Evolutionary conservation across 2,797 vertebrate genomes (phyloP), one percentile per base, ranked within the genome.

Genomic region (Darevskia nairensis): DNA sequence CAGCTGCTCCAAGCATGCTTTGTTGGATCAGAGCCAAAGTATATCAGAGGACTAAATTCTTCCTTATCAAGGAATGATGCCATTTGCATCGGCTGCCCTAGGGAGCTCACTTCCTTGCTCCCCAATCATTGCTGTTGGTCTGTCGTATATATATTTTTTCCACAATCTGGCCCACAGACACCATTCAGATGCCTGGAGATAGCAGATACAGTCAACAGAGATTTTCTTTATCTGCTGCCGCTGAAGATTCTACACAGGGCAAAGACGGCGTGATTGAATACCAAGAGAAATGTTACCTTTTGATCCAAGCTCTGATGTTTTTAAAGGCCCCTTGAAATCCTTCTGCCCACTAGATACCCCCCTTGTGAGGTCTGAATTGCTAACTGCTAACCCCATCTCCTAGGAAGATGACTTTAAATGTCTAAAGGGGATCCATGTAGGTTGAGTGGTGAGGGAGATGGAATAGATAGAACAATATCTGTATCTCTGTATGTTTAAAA

Each of bases 281-380:
- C 10, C 87, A 78, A 75, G 87, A 84, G 84, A 88, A 87, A 90
- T 83, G 21, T 78, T 25, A 23, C 85, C 90, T 91, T 88, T 81
- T 66, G 59, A 88, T n/a, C 29, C n/a, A 72, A 11, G 32, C 17
- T 84, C 61, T 75, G 79, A 90, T 86, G 23, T 90, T 85, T 90
- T 92, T 82, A 71, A 84, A 82, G 89, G 91, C 80, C 77, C 95
- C 91, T 93, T 77, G 90, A 93, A 95, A 94, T 88, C 85, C 75
- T 94, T 96, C 97, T 94, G 91, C 95, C 96, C 94, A 96, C 97
- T 96, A 95, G 97, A 97, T 97, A 97, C 76, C 95, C 96, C 69
- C 80, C 78, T 90, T 85, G 84, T 95, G 96, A 93, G 94, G 96
- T 96, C 96, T 97, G 96, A 97, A 97, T 97, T 97, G 96, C 96